phyloP scores from a whole-genome alignment of 1,140 invertebrate genomes.

The Zaprionus davidi region DNA sequence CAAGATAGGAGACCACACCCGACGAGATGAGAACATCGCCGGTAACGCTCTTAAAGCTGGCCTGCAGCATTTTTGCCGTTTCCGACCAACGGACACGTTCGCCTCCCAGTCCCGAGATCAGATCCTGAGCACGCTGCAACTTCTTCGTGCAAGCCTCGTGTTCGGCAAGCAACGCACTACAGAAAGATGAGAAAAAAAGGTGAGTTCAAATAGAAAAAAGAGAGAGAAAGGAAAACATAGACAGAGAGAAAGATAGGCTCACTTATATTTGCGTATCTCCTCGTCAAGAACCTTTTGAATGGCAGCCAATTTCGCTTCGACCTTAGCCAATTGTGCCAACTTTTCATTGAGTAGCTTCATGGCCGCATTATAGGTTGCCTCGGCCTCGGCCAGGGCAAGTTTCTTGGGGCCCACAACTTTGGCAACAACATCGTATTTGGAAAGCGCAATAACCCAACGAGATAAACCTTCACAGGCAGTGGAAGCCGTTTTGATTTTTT shows the following conservation, averaged over 20 bases:
- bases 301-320: constrained; percentile 89
- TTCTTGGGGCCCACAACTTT: constrained; percentile 95
- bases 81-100: constrained; percentile 93
- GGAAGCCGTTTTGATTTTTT: constrained; percentile 92
- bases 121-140: constrained; percentile 95
- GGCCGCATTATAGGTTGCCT: constrained; percentile 89
- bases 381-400: constrained; percentile 90
- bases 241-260: constrained; percentile 3
- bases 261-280: constrained; percentile 84
- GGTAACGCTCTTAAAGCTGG: constrained; percentile 87
- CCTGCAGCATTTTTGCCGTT: constrained; percentile 90
- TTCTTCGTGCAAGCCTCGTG: constrained; percentile 95
- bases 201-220: neutral
- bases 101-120: constrained; percentile 94
- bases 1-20: constrained; percentile 95
- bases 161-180: constrained; percentile 90
- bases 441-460: constrained; percentile 96
- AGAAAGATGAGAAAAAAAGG: constrained; percentile 26
- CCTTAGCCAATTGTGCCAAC: constrained; percentile 88
- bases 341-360: constrained; percentile 90
- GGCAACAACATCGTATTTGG: constrained; percentile 96
- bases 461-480: constrained; percentile 93
- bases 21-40: constrained; percentile 95
- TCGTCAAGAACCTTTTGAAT: constrained; percentile 89
- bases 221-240: too few species aligned